phyloP scores from a whole-genome alignment of 2,888 invertebrate species.

The Eurytoma adleriae region DNA sequence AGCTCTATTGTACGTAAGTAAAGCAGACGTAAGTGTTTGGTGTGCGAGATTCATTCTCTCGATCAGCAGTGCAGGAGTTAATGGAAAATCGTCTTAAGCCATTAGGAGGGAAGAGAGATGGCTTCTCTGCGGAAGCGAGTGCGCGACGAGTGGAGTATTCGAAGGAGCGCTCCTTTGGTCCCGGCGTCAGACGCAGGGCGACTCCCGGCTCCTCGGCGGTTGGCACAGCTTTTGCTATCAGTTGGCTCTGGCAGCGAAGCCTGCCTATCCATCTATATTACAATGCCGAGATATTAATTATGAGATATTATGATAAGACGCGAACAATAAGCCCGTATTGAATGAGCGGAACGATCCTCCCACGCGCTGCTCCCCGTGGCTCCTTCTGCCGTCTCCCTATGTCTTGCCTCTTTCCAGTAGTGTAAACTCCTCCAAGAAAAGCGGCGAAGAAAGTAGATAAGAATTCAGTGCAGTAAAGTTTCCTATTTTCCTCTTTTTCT shows the following conservation, averaged over 20 bases:
- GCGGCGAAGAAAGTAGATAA: constrained; percentile 5
- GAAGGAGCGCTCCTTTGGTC: constrained; percentile 65
- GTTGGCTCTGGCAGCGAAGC: constrained; percentile 73
- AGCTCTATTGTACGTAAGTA: not conserved
- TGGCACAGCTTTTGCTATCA: constrained; percentile 73
- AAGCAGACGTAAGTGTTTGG: not conserved
- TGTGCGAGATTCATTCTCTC: not conserved
- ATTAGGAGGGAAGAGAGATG: constrained; percentile 12
- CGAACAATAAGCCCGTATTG: constrained; percentile 76
- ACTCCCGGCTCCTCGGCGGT: constrained; percentile 54
- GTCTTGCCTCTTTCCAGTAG: constrained; percentile 31
- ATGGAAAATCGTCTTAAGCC: constrained; percentile 40
- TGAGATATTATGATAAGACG: constrained; percentile 76
- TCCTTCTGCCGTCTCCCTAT: constrained; percentile 3
- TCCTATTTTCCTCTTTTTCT: not conserved
- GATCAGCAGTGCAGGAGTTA: constrained; percentile 13
- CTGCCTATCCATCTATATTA: constrained; percentile 75
- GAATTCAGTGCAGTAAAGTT: not conserved
- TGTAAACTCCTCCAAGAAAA: constrained; percentile 40
- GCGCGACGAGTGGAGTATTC: constrained; percentile 59
- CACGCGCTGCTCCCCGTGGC: constrained; percentile 42
- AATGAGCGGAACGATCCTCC: constrained; percentile 62
- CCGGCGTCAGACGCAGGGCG: constrained; percentile 63
- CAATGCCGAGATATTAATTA: constrained; percentile 76
- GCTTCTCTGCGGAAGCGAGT: constrained; percentile 56